These are phyloP conservation scores for Macaria notata DNA, from an alignment of 2,888 invertebrate species.

Conservation along the genomic window DNA sequence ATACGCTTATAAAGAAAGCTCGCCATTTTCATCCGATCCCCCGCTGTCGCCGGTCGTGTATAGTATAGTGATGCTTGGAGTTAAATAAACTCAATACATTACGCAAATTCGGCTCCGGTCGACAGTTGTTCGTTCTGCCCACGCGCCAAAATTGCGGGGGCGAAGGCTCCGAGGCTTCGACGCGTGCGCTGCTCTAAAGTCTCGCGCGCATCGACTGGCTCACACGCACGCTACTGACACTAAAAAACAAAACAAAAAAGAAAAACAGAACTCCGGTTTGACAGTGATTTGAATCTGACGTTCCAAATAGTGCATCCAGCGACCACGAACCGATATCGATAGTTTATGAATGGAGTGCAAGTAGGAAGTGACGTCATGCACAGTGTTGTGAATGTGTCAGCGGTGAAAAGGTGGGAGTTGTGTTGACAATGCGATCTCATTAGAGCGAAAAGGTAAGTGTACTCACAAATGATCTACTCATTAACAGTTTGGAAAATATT, in stretches of 20 bases:
- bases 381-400: constrained; percentile 73
- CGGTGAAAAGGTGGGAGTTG: constrained; percentile 59
- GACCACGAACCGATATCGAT: constrained; percentile 50
- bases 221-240: constrained; percentile 61
- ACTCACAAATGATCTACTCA: constrained; percentile 51
- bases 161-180: constrained; percentile 71
- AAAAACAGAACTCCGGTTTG: constrained; percentile 41
- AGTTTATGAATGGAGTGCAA: constrained; percentile 74
- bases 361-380: constrained; percentile 78
- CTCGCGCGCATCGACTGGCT: constrained; percentile 69
- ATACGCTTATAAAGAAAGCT: constrained; percentile 78
- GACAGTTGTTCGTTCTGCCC: constrained; percentile 63
- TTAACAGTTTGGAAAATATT: constrained; percentile 50
- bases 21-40: constrained; percentile 75
- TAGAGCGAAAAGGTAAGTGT: constrained; percentile 77
- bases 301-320: constrained; percentile 48
- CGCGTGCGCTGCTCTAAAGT: constrained; percentile 67
- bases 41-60: constrained; percentile 70
- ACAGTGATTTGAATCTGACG: constrained; percentile 41
- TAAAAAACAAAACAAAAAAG: constrained; percentile 42
- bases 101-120: constrained; percentile 76
- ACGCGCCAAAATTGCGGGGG: constrained; percentile 76
- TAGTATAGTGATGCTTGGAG: constrained; percentile 7
- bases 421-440: constrained; percentile 77
- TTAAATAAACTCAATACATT: constrained; percentile 55